A percentile compares a stretch with the other conserved stretches of the same genome.
phyloP scores from a whole-genome alignment of 2,113 vertebrate genomes.

The Nothoprocta perdicaria region DNA sequence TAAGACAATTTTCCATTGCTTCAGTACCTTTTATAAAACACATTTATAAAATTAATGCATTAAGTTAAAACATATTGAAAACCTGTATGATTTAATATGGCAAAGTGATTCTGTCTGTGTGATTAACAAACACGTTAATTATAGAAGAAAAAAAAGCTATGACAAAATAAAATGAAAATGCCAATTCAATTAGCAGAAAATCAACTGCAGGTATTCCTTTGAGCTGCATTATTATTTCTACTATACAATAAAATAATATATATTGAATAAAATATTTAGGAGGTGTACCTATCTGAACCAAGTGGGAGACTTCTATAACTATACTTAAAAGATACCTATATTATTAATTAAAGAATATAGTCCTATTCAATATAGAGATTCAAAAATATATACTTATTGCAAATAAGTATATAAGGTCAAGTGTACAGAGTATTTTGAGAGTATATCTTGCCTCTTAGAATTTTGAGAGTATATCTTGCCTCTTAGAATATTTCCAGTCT shows the following conservation, averaged over 20 bases:
- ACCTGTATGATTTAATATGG: conserved; percentile 49
- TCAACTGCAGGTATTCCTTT: conserved; percentile 25
- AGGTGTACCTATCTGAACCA: background rate
- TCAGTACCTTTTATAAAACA: conserved; percentile 5
- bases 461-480: rapidly evolving
- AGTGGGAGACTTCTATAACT: background rate
- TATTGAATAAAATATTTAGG: background rate
- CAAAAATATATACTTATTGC: background rate
- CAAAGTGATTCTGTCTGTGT: conserved; percentile 16
- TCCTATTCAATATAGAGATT: background rate
- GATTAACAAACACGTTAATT: conserved; percentile 66
- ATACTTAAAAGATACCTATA: background rate
- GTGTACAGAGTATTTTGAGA: too few species aligned
- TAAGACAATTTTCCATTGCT: conserved; percentile 15
- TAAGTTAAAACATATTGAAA: conserved; percentile 44
- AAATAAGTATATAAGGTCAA: too few species aligned
- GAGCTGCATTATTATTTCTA: background rate
- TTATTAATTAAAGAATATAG: background rate
- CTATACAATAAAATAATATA: background rate
- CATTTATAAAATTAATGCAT: conserved; percentile 44
- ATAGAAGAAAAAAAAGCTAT: background rate
- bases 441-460: too few species aligned
- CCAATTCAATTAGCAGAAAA: conserved; percentile 43
- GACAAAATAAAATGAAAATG: conserved; percentile 34
- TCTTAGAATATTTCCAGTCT: background rate